Conservation (phyloP, 1,140 invertebrate species). For the Bombyx mori region ASM3026992v2 NC_085107.1:20540501-20541000, state of each 20-base stretch:
- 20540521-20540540: neutral
- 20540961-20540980: neutral
- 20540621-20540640: no score
- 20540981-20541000: neutral
- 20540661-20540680: slow-evolving; percentile 25
- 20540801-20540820: slow-evolving; percentile 15
- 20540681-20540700: slow-evolving; percentile 5
- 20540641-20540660: neutral
- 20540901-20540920: neutral
- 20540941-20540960: neutral
- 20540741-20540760: neutral
- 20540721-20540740: no score
- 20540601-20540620: slow-evolving; percentile 36
- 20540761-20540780: slow-evolving; percentile 1
- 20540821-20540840: slow-evolving; percentile 4
- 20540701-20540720: no score
- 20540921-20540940: no score
- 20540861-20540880: neutral
- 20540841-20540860: neutral
- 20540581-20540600: slow-evolving; percentile 32
- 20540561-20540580: slow-evolving; percentile 16
- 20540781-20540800: neutral
- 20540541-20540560: neutral
- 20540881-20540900: neutral
- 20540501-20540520: no score